Evolutionary conservation across 2,888 invertebrate species (phyloP).

Genomic region (Liposcelis brunnea): DNA sequence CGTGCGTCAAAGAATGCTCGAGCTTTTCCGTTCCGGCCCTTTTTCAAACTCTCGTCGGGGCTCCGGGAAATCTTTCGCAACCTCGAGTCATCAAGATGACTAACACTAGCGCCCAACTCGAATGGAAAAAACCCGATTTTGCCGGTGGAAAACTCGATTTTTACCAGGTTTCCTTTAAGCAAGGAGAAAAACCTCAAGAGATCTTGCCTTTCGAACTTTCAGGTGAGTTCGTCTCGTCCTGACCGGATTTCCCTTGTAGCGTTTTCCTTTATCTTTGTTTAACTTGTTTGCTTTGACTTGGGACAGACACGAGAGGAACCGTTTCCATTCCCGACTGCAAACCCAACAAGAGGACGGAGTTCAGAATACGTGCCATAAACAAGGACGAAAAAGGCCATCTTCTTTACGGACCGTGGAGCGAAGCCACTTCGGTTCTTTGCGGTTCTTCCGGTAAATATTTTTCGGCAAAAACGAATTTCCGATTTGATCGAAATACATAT

Average conservation of each 20-base stretch:
- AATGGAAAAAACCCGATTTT: slow-evolving; percentile 33
- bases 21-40: slow-evolving; percentile 31
- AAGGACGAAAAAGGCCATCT: slow-evolving; percentile 19
- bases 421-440: slow-evolving; percentile 16
- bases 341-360: slow-evolving; percentile 16
- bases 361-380: slow-evolving; percentile 28
- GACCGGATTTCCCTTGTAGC: no score
- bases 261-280: no score
- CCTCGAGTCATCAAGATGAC: slow-evolving; percentile 29
- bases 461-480: no score
- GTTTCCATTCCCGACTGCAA: slow-evolving; percentile 26
- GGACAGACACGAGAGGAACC: slow-evolving; percentile 19
- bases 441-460: not conserved
- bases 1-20: slow-evolving; percentile 55
- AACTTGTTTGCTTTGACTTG: no score
- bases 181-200: slow-evolving; percentile 15
- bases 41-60: slow-evolving; percentile 42
- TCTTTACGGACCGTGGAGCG: slow-evolving; percentile 28
- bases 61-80: slow-evolving; percentile 29
- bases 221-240: no score
- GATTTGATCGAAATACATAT: no score
- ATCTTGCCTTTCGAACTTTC: no score
- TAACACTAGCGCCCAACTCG: slow-evolving; percentile 28
- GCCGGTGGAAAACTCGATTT: slow-evolving; percentile 37
- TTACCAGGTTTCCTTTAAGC: slow-evolving; percentile 31